Base-by-base conservation (phyloP, 2,113 vertebrate genomes). In the Psammodynastes pulverulentus region DNA sequence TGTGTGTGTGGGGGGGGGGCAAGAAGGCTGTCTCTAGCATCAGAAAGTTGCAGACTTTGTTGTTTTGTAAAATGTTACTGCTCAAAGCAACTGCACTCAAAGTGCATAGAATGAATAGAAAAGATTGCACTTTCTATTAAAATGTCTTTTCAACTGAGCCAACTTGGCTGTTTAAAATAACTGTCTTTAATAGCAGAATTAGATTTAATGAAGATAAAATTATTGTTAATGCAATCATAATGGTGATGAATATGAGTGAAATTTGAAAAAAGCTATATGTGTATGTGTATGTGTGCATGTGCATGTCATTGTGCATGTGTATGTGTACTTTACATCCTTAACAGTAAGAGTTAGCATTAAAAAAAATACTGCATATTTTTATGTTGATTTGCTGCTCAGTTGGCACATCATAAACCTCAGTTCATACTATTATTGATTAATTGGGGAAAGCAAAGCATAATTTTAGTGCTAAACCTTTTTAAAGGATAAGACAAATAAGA, bases 351-450 rank as follows among this genome's bases (percentile, higher is more conserved):
- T 92, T 96, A 95, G 96, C 96, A 97, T 96, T 96, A 96, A 96
- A 39, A 95, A 97, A 97, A 98, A 98, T 96, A 97, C 97, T 96
- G 96, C 95, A 97, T 96, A 93, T 95, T 95, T 90, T 97, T 97
- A 95, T 96, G 97, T 97, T 96, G 96, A 95, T 91, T 96, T 97
- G 96, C 94, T 91, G 96, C 95, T 98, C 98, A 97, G 97, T 98
- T 99, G 98, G 98, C 98, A 99, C 98, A 95, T 97, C 97, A 96
- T 96, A 97, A 97, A 97, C 97, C 93, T 96, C 94, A 0, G 86
- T 93, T 96, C 95, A 97, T 93, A 96, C 94, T 92, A 97, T 96
- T 97, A 94, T 92, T 91, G 92, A 93, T 6, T 72, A 94, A 90
- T 52, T 95, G 89, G 88, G 94, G 93, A 90, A 15, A 97, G 87